These are phyloP conservation scores for Panthera uncia DNA, from an alignment of 2,113 vertebrate species.

Conservation along the genomic window DNA sequence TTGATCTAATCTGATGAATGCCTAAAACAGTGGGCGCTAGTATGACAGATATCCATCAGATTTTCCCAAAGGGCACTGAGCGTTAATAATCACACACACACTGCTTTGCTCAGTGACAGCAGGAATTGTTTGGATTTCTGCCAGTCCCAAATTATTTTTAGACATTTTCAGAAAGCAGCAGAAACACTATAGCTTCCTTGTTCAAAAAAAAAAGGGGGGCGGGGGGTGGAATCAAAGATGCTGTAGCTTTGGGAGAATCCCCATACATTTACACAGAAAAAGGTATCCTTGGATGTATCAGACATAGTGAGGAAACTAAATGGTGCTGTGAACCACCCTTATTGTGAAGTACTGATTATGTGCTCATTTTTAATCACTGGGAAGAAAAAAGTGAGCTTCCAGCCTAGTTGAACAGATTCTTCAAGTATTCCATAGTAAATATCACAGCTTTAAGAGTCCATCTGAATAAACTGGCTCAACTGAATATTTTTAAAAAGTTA, in stretches of 20 bases:
- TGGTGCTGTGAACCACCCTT: background rate
- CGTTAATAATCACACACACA: background rate
- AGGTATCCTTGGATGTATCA: background rate
- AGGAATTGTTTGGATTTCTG: background rate
- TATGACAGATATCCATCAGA: background rate
- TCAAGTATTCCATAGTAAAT: constrained; percentile 8
- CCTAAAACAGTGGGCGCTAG: background rate
- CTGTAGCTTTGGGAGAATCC: background rate
- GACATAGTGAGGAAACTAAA: background rate
- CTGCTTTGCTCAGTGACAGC: constrained; percentile 7
- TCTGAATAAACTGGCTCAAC: background rate
- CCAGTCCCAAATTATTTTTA: background rate
- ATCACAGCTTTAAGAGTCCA: background rate
- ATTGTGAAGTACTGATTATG: background rate
- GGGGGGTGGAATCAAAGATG: background rate
- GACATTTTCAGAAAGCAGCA: background rate
- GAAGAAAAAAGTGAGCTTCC: background rate
- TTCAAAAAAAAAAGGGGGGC: background rate
- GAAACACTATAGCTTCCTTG: background rate
- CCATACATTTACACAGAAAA: background rate
- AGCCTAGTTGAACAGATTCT: background rate
- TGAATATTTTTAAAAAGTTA: constrained; percentile 19
- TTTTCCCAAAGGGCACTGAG: background rate
- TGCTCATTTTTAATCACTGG: background rate
- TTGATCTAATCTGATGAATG: background rate